A percentile compares a stretch with the other conserved stretches of the same genome.
phyloP scores from a whole-genome alignment of 2,113 vertebrate genomes.

The Strix uralensis region DNA sequence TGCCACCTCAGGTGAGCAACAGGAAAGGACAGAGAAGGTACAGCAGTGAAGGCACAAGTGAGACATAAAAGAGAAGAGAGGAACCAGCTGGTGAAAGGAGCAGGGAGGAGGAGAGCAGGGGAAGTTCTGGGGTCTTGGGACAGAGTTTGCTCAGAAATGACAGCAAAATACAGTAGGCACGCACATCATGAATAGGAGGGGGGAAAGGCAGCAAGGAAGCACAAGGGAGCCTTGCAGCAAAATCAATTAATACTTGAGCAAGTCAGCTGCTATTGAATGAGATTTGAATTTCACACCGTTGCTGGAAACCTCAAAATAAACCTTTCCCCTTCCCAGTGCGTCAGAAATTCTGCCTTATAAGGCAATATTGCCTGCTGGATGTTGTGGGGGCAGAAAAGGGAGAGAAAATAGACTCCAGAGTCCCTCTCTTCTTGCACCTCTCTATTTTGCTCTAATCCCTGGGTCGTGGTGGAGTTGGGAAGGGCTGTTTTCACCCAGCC shows the following conservation, averaged over 20 bases:
- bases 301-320: slow-evolving; percentile 56
- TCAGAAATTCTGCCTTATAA: slow-evolving; percentile 39
- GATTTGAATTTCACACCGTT: slow-evolving; percentile 42
- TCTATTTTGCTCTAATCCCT: background rate
- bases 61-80: background rate
- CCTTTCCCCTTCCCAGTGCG: background rate
- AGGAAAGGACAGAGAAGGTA: background rate
- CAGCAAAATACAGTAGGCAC: background rate
- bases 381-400: background rate
- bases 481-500: background rate
- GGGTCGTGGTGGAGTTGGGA: background rate
- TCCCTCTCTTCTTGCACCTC: background rate
- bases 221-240: background rate
- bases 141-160: background rate
- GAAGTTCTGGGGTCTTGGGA: background rate
- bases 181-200: background rate
- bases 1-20: background rate
- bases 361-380: background rate
- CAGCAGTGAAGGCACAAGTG: background rate
- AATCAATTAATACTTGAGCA: background rate
- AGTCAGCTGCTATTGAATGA: slow-evolving; percentile 35
- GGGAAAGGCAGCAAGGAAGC: background rate
- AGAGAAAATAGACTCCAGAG: background rate
- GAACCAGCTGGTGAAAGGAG: background rate
- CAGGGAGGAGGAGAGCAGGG: background rate